These are phyloP conservation scores for Melieria crassipennis DNA, from an alignment of 2,888 invertebrate genomes.

Conservation along the genomic window DNA sequence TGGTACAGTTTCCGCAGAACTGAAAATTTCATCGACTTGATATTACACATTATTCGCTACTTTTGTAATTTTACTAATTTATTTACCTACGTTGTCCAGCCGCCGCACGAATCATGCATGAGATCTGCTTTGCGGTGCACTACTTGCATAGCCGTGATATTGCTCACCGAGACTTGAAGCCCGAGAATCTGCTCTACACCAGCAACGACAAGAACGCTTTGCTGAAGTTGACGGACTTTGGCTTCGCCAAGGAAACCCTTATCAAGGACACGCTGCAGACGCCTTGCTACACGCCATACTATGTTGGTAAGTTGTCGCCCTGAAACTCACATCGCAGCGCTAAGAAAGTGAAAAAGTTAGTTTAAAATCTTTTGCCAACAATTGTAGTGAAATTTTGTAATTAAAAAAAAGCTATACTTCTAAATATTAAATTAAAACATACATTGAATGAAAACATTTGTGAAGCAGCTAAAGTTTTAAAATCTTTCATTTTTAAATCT, in stretches of 20 bases:
- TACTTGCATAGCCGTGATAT: conserved; percentile 94
- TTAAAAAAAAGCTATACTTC: neutral
- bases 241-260: conserved; percentile 95
- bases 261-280: conserved; percentile 91
- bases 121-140: conserved; percentile 94
- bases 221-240: conserved; percentile 97
- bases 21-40: too few species aligned
- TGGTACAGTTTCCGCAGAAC: too few species aligned
- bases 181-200: conserved; percentile 95
- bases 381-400: too few species aligned
- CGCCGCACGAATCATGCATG: conserved; percentile 94
- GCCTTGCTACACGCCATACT: conserved; percentile 99
- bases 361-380: too few species aligned
- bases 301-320: conserved; percentile 78
- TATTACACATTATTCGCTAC: neutral
- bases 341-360: too few species aligned
- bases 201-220: conserved; percentile 78
- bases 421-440: neutral
- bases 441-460: neutral
- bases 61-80: neutral
- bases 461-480: neutral
- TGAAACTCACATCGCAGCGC: neutral
- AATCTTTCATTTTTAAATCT: too few species aligned
- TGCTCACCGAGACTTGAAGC: conserved; percentile 97
- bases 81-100: conserved; percentile 68